Conservation (phyloP, 2,113 vertebrate genomes). For the Loxodonta africana region DNA sequence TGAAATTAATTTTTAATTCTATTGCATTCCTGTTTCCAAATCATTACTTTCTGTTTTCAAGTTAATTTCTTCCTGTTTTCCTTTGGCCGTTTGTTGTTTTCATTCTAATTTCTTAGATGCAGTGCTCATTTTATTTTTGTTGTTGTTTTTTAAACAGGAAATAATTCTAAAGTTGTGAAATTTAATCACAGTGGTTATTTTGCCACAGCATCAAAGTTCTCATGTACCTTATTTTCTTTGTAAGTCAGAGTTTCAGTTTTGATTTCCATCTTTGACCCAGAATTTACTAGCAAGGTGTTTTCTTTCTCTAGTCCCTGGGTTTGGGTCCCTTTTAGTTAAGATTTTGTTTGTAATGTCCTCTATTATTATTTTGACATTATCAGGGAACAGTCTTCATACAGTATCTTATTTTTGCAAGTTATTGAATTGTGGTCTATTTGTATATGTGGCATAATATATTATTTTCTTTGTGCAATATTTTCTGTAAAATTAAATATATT, state of each 20-base stretch:
- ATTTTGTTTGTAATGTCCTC: neutral
- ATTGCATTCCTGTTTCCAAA: neutral
- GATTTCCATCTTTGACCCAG: too few relatives aligned
- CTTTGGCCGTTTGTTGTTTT: neutral
- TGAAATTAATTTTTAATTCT: neutral
- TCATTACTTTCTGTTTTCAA: too few relatives aligned
- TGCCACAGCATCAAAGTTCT: neutral
- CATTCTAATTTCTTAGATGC: neutral
- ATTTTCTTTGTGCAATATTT: neutral
- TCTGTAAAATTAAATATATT: neutral
- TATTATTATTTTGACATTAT: neutral
- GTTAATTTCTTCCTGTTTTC: neutral
- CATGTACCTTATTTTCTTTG: neutral
- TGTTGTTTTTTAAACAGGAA: neutral
- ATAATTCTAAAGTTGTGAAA: neutral
- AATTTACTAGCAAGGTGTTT: fast-evolving
- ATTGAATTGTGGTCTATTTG: neutral
- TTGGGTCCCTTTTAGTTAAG: neutral
- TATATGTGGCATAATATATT: fast-evolving
- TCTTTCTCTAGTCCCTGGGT: fast-evolving
- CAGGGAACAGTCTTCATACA: neutral
- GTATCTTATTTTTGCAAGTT: neutral
- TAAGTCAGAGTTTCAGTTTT: fast-evolving
- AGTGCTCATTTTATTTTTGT: neutral
- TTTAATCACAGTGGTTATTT: neutral